Evolutionary conservation across 2,888 invertebrate species (phyloP).

Genomic region (Hedya salicella): DNA sequence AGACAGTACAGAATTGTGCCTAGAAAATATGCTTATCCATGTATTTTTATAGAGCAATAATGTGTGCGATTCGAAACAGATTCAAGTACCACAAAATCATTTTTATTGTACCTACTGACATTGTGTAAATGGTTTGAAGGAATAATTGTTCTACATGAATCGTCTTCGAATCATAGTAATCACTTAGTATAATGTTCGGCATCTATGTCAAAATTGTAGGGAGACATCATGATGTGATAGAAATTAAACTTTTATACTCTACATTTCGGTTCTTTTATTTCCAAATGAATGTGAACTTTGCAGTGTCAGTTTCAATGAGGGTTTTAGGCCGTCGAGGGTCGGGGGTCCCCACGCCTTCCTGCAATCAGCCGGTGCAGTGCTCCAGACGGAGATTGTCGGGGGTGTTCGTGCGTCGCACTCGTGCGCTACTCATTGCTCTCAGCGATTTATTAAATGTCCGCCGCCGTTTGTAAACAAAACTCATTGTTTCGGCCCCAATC

Average conservation of each 20-base stretch:
- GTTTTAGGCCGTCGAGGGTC: conserved; percentile 54
- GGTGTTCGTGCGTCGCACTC: conserved; percentile 72
- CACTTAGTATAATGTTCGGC: conserved; percentile 74
- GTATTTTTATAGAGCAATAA: conserved; percentile 83
- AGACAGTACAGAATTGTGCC: conserved; percentile 83
- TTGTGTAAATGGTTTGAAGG: conserved; percentile 21
- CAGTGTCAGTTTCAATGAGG: conserved; percentile 47
- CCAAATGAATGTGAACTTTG: conserved; percentile 4
- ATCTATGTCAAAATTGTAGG: conserved; percentile 79
- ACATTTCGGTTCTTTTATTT: conserved; percentile 57
- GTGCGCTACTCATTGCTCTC: conserved; percentile 70
- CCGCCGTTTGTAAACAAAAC: conserved; percentile 81
- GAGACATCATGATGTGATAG: conserved; percentile 83
- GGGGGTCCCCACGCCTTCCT: conserved; percentile 78
- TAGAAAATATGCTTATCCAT: conserved; percentile 80
- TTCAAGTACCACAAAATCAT: conserved; percentile 45
- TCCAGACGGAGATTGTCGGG: conserved; percentile 66
- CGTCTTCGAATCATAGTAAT: conserved; percentile 77
- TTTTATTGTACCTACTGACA: conserved; percentile 21
- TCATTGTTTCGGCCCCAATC: conserved; percentile 79
- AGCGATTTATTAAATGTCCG: conserved; percentile 76
- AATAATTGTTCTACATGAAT: conserved; percentile 45
- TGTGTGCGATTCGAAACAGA: conserved; percentile 72
- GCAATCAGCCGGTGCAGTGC: conserved; percentile 53
- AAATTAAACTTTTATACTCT: conserved; percentile 84